phyloP scores from a whole-genome alignment of 2,797 vertebrate genomes.

The Sternarchorhynchus goeldii region DNA sequence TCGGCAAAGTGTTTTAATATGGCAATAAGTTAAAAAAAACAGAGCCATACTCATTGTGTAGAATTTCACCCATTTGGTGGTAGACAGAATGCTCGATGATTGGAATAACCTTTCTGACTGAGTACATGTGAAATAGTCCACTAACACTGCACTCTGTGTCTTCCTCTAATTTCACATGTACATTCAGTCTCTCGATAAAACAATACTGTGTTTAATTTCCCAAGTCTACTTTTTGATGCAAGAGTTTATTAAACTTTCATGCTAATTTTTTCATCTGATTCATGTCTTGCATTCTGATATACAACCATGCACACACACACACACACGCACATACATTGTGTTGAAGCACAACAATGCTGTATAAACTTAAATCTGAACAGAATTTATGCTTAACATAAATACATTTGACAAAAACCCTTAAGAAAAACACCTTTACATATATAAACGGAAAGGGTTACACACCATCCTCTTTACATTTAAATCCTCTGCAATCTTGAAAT shows the following conservation, averaged over 20 bases:
- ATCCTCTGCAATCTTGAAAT: background rate
- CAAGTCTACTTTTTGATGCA: no score
- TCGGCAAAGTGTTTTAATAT: no score
- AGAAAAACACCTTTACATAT: background rate
- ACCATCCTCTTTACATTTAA: conserved; percentile 5
- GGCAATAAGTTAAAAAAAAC: no score
- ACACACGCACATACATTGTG: background rate
- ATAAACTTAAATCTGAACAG: conserved; percentile 7
- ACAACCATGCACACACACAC: background rate
- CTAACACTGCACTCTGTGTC: background rate
- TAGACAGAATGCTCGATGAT: background rate
- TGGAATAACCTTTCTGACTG: background rate
- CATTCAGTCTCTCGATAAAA: no score
- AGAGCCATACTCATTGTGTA: no score
- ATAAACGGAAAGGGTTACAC: conserved; percentile 14
- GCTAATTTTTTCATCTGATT: no score
- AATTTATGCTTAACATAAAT: conserved; percentile 27
- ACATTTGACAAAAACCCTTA: conserved; percentile 14
- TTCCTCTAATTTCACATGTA: background rate
- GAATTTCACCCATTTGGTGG: background rate
- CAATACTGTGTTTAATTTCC: no score
- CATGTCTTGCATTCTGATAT: no score
- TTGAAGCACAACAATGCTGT: conserved; percentile 11
- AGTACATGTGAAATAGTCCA: no score
- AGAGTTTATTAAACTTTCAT: no score